Evolutionary conservation across 1,140 invertebrate genomes (phyloP).

Genomic region (Plodia interpunctella): DNA sequence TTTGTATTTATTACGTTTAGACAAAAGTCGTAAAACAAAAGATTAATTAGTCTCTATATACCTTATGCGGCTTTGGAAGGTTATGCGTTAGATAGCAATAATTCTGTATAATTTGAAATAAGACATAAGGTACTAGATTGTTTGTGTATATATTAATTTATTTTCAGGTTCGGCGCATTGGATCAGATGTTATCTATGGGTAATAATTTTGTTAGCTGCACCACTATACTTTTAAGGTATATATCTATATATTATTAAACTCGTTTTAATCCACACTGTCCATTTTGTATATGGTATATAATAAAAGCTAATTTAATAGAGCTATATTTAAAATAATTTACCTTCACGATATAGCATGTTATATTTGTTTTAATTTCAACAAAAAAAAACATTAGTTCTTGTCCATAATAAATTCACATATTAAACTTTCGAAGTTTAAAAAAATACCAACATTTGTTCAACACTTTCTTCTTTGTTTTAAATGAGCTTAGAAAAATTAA

Average conservation of each 20-base stretch:
- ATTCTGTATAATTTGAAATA: too few relatives aligned
- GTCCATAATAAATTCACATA: not conserved
- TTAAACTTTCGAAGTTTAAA: too few relatives aligned
- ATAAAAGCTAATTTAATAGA: constrained; percentile 15
- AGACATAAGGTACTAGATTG: too few relatives aligned
- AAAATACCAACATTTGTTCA: too few relatives aligned
- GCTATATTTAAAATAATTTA: constrained; percentile 9
- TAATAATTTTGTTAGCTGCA: constrained; percentile 32
- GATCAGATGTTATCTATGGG: constrained; percentile 44
- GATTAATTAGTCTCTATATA: too few relatives aligned
- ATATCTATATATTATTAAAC: constrained; percentile 12
- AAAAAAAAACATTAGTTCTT: too few relatives aligned
- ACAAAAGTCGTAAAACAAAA: too few relatives aligned
- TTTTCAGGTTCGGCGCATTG: constrained; percentile 52
- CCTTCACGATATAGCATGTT: not conserved
- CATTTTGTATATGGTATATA: constrained; percentile 23
- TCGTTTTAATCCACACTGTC: constrained; percentile 27
- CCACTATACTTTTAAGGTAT: constrained; percentile 23
- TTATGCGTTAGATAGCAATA: too few relatives aligned
- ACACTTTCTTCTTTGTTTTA: not conserved
- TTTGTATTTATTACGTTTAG: too few relatives aligned
- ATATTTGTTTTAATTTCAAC: too few relatives aligned
- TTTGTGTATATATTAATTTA: not conserved
- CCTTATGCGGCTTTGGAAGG: too few relatives aligned
- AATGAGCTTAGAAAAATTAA: not conserved